Conservation (phyloP, 2,113 vertebrate species). For the Callithrix jacchus region DNA sequence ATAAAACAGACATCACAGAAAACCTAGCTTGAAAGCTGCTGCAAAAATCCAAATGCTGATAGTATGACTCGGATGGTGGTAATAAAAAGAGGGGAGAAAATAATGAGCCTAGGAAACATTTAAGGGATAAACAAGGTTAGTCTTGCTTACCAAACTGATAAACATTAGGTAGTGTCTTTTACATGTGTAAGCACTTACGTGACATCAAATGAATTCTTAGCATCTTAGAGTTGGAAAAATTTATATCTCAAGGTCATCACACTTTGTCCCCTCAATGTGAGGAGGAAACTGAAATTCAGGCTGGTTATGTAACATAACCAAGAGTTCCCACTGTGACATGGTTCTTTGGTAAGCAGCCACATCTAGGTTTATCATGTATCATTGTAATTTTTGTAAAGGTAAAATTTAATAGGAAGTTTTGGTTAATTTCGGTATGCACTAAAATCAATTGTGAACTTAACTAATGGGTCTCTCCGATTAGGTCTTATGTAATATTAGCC, state of each 20-base stretch:
- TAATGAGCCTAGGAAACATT: background rate
- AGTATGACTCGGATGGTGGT: background rate
- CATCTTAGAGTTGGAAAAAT: background rate
- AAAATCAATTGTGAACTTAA: conserved; percentile 18
- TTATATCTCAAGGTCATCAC: background rate
- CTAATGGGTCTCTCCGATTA: background rate
- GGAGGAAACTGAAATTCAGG: background rate
- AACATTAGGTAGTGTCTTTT: background rate
- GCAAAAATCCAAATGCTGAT: background rate
- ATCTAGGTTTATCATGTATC: background rate
- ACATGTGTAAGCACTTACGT: background rate
- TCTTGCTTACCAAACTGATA: background rate
- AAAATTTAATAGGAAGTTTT: conserved; percentile 1
- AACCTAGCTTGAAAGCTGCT: background rate
- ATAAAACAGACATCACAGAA: background rate
- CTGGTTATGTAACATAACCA: background rate
- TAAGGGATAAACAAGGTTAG: background rate
- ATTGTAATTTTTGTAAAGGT: background rate
- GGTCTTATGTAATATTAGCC: background rate
- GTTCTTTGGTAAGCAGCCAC: background rate
- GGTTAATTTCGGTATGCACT: background rate
- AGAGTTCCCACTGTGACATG: background rate
- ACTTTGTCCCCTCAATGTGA: background rate
- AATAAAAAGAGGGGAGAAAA: background rate
- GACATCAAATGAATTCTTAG: background rate